These are phyloP conservation scores for Chrysocyon brachyurus DNA, from an alignment of 2,797 vertebrate species.

Conservation along the genomic window DNA sequence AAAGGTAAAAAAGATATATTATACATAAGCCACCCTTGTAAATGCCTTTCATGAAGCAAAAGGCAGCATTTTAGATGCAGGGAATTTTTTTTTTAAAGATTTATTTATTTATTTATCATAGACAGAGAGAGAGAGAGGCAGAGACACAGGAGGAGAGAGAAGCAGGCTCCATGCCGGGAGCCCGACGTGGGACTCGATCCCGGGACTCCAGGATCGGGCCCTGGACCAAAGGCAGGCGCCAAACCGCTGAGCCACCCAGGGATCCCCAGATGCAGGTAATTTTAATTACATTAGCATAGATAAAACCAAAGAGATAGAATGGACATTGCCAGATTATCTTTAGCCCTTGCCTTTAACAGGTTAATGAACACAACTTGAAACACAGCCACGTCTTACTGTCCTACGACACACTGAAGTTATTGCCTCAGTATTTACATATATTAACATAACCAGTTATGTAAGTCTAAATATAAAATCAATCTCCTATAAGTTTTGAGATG, in stretches of 20 bases:
- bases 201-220: no score
- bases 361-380: not conserved
- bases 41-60: constrained; percentile 65
- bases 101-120: no score
- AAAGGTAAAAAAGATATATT: no score
- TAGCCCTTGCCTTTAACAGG: constrained; percentile 1
- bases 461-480: constrained; percentile 66
- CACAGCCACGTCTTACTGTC: not conserved
- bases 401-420: not conserved
- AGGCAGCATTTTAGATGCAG: constrained; percentile 38
- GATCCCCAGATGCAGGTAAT: not conserved
- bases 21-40: constrained; percentile 1
- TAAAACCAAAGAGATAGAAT: not conserved
- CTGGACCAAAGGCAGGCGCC: no score
- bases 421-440: constrained; percentile 53
- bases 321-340: not conserved
- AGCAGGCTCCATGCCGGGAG: no score
- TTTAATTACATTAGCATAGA: constrained; percentile 36
- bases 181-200: no score
- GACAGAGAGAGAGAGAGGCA: no score
- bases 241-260: no score
- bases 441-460: constrained; percentile 33
- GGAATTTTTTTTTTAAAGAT: not conserved
- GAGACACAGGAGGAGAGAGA: no score
- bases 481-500: not conserved